Evolutionary conservation across 2,888 invertebrate species (phyloP).

Genomic region (Octonoba sinensis): DNA sequence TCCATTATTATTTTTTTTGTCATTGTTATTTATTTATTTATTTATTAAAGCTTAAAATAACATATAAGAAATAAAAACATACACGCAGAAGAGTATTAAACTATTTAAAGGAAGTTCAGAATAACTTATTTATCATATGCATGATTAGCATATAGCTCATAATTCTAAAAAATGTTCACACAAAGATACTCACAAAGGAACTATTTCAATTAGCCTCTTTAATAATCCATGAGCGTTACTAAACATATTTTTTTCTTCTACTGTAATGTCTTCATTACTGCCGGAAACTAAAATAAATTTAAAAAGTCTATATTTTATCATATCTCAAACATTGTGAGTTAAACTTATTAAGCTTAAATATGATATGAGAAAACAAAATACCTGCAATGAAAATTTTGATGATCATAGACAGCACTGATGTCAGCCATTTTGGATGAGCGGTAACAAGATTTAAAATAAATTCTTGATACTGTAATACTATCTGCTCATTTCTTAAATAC

Average conservation of each 20-base stretch:
- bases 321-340: background rate
- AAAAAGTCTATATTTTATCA: background rate
- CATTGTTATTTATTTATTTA: too few species aligned
- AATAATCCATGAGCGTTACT: conserved; percentile 76
- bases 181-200: conserved; percentile 49
- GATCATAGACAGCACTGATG: conserved; percentile 76
- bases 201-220: conserved; percentile 29
- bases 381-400: conserved; percentile 77
- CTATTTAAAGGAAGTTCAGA: too few species aligned
- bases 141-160: too few species aligned
- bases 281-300: conserved; percentile 14
- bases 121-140: too few species aligned
- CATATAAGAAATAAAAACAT: too few species aligned
- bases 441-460: conserved; percentile 79
- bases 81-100: too few species aligned
- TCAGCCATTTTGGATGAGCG: conserved; percentile 79
- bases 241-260: conserved; percentile 75
- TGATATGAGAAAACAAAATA: conserved; percentile 73
- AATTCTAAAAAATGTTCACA: conserved; percentile 4
- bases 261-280: conserved; percentile 70
- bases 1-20: too few species aligned
- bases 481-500: conserved; percentile 73
- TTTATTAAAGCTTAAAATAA: too few species aligned
- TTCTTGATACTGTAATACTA: conserved; percentile 76
- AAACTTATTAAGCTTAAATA: background rate